Conservation (phyloP, 2,888 invertebrate genomes). For the Tolmerus cingulatus region DNA sequence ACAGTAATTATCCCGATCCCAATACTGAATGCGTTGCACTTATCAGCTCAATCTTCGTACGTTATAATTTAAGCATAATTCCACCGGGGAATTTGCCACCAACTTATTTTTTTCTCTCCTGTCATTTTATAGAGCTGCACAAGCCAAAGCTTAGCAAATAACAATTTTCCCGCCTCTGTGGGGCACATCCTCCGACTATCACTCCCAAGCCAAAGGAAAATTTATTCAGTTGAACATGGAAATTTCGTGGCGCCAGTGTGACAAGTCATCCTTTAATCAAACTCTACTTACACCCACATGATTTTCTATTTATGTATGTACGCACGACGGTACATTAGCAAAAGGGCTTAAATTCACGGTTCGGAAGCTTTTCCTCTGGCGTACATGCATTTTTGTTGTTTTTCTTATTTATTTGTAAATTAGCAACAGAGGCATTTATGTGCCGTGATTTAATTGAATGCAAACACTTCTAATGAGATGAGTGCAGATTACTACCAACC, state of each 20-base stretch:
- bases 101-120: not conserved
- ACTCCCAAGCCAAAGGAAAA: constrained; percentile 4
- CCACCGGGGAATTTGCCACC: not conserved
- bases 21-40: not conserved
- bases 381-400: not conserved
- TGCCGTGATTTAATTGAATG: not conserved
- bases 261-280: constrained; percentile 56
- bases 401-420: constrained; percentile 25
- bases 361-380: not conserved
- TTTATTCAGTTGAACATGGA: constrained; percentile 48
- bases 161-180: constrained; percentile 12
- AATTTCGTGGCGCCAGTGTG: constrained; percentile 56
- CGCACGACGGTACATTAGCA: not conserved
- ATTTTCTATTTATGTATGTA: constrained; percentile 6
- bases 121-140: not conserved
- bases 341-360: constrained; percentile 12
- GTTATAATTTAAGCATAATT: not conserved
- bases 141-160: not conserved
- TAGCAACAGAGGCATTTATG: constrained; percentile 1
- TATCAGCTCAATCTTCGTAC: not conserved
- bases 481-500: not conserved
- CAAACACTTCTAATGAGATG: not conserved
- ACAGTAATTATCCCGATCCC: not conserved
- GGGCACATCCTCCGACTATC: not conserved
- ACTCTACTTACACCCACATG: constrained; percentile 58